Base-by-base conservation (phyloP, 2,888 invertebrate genomes). In the Zeuzera pyrina region DNA sequence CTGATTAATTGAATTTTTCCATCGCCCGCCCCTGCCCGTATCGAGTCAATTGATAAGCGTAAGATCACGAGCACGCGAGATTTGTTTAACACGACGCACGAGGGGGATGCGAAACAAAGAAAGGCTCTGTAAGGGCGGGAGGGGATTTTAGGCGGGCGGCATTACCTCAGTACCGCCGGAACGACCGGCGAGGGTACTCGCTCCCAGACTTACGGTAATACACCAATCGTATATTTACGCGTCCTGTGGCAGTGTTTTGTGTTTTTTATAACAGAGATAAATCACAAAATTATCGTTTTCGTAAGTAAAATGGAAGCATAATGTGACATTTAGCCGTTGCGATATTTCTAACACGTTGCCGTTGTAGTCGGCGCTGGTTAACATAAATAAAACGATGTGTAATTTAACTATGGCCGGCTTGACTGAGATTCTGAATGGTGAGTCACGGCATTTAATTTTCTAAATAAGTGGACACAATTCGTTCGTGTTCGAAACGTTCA, bases 81-180 rank as follows among this genome's bases (percentile, higher is more conserved):
- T 70, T 72, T 74, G 74, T 71, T 66, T 67, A 67, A 66, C 66
- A 62, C 48, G 55, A 15, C 12, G 21, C 30, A 56, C 55, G 57
- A 61, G 54, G 63, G 66, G 66, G 59, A 56, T 62, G 67, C 66
- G 78, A 78, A 78, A 83, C 81, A 83, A 83, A 81, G 81, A 74
- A 78, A 73, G 64, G 45, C 58, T 63, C 60, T 53, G 60, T 49
- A 76, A 70, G 71, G 74, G 70, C 66, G 71, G 78, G 76, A 72
- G 49, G 49, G 45, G 44, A 43, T 45, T 45, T 45, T 52, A 51
- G 67, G 60, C 65, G 65, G 67, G 58, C 61, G 64, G 51, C 63
- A 77, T 77, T 77, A 49, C 47, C 57, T 64, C 68, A 77, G 78
- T 77, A 49, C 47, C 57, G 65, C 68, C 68, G 69, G 64, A 64